Evolutionary conservation across 1,140 invertebrate species (phyloP).

Genomic region (Drosophila lowei): DNA sequence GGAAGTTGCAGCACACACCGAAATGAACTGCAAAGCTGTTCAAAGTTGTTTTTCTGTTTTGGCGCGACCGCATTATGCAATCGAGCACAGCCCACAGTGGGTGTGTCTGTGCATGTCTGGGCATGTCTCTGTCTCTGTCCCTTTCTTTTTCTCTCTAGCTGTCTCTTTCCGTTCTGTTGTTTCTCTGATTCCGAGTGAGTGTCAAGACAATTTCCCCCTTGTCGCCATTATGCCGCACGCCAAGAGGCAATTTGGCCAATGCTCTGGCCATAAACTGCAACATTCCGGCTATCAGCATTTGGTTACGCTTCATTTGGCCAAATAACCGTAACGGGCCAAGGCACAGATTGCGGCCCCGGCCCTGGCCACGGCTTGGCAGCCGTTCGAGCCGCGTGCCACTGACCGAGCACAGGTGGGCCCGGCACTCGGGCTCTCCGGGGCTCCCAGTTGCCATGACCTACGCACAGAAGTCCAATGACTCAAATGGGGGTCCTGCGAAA

Average conservation of each 20-base stretch:
- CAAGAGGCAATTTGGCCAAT: constrained; percentile 70
- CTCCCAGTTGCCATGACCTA: constrained; percentile 26
- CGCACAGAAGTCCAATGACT: constrained; percentile 7
- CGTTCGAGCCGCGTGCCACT: constrained; percentile 29
- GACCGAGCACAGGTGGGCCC: constrained; percentile 41
- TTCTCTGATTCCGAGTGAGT: constrained; percentile 11
- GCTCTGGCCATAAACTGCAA: constrained; percentile 68
- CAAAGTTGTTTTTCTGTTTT: constrained; percentile 53
- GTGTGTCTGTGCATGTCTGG: constrained; percentile 7
- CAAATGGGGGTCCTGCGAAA: constrained; percentile 5
- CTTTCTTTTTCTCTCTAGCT: not conserved
- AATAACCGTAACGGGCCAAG: constrained; percentile 44
- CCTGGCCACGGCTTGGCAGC: not conserved
- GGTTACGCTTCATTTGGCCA: constrained; percentile 76
- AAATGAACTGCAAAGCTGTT: constrained; percentile 72
- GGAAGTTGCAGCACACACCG: constrained; percentile 42
- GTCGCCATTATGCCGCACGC: constrained; percentile 63
- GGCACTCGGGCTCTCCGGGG: no score
- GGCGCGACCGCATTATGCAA: constrained; percentile 68
- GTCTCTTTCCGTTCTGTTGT: not conserved
- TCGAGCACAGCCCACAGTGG: constrained; percentile 27
- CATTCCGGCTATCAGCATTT: constrained; percentile 76
- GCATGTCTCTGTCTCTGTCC: not conserved
- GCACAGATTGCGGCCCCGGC: constrained; percentile 44
- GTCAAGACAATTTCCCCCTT: constrained; percentile 61